These are phyloP conservation scores for Heptranchias perlo DNA, from an alignment of 2,113 vertebrate species.

Conservation along the genomic window DNA sequence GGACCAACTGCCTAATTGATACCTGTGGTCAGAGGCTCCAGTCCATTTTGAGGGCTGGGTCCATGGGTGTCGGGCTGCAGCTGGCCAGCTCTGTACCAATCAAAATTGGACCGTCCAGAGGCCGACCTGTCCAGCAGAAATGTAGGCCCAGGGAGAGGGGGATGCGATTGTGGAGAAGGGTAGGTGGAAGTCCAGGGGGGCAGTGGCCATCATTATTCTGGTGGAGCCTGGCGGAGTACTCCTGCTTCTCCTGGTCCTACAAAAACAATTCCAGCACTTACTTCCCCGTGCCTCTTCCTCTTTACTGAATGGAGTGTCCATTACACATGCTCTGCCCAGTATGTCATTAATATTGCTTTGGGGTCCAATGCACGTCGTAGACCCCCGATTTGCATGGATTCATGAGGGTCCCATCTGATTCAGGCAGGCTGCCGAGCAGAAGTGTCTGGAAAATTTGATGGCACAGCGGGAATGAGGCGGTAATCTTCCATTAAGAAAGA, in stretches of 20 bases:
- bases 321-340: background rate
- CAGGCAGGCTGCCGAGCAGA: background rate
- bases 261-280: background rate
- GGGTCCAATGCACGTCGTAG: no score
- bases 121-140: no score
- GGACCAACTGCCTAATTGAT: no score
- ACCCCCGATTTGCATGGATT: background rate
- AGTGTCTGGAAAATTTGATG: background rate
- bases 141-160: no score
- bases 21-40: no score
- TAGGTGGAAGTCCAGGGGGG: background rate
- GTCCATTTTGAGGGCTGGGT: no score
- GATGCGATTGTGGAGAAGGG: no score
- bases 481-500: background rate
- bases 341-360: background rate
- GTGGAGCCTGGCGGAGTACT: background rate
- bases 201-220: background rate
- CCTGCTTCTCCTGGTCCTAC: background rate
- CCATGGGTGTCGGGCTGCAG: no score
- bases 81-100: no score
- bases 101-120: no score
- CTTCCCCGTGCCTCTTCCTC: background rate
- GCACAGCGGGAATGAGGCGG: background rate
- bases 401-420: background rate
- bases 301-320: background rate